Percentiles rank a stretch among this genome's conserved stretches.
These are phyloP conservation scores for Plemyria rubiginata DNA, from an alignment of 2,888 invertebrate genomes.

Conservation along the genomic window DNA sequence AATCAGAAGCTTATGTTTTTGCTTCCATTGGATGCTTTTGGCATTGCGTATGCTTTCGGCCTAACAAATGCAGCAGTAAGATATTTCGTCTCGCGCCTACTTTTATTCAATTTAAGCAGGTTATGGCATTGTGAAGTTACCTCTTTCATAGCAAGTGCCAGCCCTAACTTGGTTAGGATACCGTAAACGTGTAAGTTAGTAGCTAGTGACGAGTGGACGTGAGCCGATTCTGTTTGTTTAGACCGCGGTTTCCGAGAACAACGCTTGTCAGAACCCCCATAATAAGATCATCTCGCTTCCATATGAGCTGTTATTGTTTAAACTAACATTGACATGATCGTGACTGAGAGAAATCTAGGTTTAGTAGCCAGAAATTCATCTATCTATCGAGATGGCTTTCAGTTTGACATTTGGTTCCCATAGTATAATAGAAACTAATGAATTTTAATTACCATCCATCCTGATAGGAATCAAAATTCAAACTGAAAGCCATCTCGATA, in stretches of 20 bases:
- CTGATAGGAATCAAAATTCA: too few species aligned
- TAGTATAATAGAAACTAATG: too few species aligned
- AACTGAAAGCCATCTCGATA: too few species aligned
- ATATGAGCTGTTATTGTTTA: conserved; percentile 37
- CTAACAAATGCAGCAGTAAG: not conserved
- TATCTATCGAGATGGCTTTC: too few species aligned
- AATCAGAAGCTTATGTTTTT: too few species aligned
- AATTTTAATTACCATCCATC: too few species aligned
- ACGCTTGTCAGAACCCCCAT: conserved; percentile 45
- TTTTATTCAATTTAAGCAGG: too few species aligned
- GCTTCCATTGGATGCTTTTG: not conserved
- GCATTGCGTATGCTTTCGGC: not conserved
- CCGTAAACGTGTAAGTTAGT: conserved; percentile 77
- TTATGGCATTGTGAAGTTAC: not conserved
- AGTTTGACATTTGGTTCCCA: too few species aligned
- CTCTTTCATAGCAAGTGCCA: conserved; percentile 43
- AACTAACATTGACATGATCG: conserved; percentile 32
- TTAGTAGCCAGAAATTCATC: conserved; percentile 7
- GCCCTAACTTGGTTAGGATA: conserved; percentile 59
- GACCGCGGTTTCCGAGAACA: conserved; percentile 65
- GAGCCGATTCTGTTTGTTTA: conserved; percentile 79
- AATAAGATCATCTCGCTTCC: conserved; percentile 42
- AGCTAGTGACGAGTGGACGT: conserved; percentile 75
- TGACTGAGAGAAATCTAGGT: conserved; percentile 24
- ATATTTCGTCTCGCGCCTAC: not conserved